These are phyloP conservation scores for Drosophila murphyi DNA, from an alignment of 1,140 invertebrate species.

Conservation along the genomic window DNA sequence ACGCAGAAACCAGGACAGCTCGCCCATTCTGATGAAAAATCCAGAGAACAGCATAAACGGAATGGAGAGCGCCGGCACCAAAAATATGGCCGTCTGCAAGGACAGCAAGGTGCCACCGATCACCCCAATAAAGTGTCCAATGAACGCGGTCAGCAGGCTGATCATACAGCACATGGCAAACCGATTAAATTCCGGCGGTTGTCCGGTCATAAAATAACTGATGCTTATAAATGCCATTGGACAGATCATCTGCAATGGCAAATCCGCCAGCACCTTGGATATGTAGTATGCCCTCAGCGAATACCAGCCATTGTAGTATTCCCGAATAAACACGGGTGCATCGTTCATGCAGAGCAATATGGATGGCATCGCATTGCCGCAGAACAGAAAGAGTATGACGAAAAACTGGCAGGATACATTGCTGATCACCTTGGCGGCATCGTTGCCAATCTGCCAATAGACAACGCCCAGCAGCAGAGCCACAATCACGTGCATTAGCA, in stretches of 20 bases:
- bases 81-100: constrained; percentile 91
- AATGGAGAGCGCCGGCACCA: constrained; percentile 92
- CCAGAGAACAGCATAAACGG: constrained; percentile 94
- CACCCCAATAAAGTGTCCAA: constrained; percentile 92
- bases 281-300: constrained; percentile 92
- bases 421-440: constrained; percentile 90
- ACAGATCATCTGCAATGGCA: constrained; percentile 91
- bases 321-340: constrained; percentile 92
- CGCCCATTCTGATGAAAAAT: constrained; percentile 92
- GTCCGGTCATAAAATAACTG: constrained; percentile 92
- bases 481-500: constrained; percentile 90
- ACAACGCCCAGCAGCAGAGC: constrained; percentile 92
- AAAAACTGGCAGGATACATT: constrained; percentile 94
- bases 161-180: constrained; percentile 89
- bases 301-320: constrained; percentile 96
- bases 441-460: constrained; percentile 92
- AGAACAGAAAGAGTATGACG: constrained; percentile 93
- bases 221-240: constrained; percentile 91
- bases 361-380: constrained; percentile 94
- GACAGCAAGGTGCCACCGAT: constrained; percentile 90
- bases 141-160: constrained; percentile 89
- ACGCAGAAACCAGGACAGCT: constrained; percentile 89
- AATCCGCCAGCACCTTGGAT: constrained; percentile 93
- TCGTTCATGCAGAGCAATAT: constrained; percentile 94
- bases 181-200: constrained; percentile 89